These are phyloP conservation scores for Drosophila suzukii DNA, from an alignment of 1,140 invertebrate species.

Conservation along the genomic window DNA sequence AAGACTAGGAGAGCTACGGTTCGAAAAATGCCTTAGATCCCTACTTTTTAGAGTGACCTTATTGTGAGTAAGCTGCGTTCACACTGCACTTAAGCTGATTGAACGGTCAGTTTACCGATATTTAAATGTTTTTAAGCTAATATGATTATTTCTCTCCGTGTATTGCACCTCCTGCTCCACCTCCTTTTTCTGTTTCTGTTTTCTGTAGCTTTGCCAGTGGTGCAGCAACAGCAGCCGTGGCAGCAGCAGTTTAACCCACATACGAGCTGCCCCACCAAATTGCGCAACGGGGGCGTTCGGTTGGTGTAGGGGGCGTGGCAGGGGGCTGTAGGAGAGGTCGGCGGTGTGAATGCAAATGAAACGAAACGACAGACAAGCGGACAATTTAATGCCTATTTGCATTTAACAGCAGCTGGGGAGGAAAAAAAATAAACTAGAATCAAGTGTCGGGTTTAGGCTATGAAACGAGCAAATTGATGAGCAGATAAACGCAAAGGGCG, in stretches of 20 bases:
- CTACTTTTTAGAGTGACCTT: not conserved
- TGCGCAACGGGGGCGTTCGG: conserved; percentile 56
- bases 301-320: conserved; percentile 1
- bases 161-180: conserved; percentile 23
- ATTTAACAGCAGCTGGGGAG: conserved; percentile 63
- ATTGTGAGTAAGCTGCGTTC: not conserved
- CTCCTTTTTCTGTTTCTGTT: conserved; percentile 10
- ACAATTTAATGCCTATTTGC: conserved; percentile 79
- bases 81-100: not conserved
- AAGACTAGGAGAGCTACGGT: too few relatives aligned
- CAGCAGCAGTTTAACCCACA: conserved; percentile 71
- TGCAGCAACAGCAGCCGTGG: conserved; percentile 53
- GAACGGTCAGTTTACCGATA: not conserved
- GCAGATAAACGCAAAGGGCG: conserved; percentile 34
- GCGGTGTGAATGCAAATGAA: conserved; percentile 68
- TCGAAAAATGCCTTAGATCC: too few relatives aligned
- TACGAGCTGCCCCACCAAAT: conserved; percentile 45
- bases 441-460: conserved; percentile 64
- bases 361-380: conserved; percentile 73
- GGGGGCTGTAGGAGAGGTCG: not conserved
- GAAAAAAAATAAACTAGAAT: conserved; percentile 62
- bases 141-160: conserved; percentile 11
- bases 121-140: too few relatives aligned
- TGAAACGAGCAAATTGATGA: conserved; percentile 68
- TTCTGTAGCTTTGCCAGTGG: conserved; percentile 37